Conservation (phyloP, 2,113 vertebrate species). For the Puffinus mauretanicus region DNA sequence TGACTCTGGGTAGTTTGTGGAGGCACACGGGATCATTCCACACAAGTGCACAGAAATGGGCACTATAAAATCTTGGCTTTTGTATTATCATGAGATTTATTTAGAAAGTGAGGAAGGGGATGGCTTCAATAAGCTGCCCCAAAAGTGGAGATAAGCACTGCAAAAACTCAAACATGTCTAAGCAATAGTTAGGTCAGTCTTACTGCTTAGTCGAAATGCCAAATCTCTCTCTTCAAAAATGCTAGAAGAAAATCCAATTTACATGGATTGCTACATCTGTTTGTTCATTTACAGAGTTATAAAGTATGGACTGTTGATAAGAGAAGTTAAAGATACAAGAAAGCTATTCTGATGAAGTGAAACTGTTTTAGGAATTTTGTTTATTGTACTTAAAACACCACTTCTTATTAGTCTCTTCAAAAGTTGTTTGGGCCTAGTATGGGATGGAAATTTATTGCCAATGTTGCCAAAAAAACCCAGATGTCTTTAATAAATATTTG, state of each 20-base stretch:
- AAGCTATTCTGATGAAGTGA: constrained; percentile 20
- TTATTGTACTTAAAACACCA: neutral
- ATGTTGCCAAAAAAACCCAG: neutral
- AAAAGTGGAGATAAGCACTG: neutral
- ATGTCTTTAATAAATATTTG: constrained; percentile 14
- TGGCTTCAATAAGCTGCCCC: neutral
- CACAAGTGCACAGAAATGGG: neutral
- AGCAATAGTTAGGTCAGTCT: neutral
- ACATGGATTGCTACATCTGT: neutral
- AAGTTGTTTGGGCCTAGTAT: neutral
- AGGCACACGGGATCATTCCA: neutral
- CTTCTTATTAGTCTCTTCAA: neutral
- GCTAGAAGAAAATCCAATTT: neutral
- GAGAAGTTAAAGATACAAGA: neutral
- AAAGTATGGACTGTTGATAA: neutral
- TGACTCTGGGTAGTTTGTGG: neutral
- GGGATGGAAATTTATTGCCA: neutral
- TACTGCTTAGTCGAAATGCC: neutral
- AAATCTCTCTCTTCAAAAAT: neutral
- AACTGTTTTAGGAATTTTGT: constrained; percentile 6
- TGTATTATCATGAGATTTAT: neutral
- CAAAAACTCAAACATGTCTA: neutral
- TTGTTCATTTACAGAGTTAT: neutral
- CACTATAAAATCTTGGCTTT: neutral
- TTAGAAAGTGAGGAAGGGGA: neutral